Conservation (phyloP, 2,113 vertebrate species). For the Pandion haliaetus region DNA sequence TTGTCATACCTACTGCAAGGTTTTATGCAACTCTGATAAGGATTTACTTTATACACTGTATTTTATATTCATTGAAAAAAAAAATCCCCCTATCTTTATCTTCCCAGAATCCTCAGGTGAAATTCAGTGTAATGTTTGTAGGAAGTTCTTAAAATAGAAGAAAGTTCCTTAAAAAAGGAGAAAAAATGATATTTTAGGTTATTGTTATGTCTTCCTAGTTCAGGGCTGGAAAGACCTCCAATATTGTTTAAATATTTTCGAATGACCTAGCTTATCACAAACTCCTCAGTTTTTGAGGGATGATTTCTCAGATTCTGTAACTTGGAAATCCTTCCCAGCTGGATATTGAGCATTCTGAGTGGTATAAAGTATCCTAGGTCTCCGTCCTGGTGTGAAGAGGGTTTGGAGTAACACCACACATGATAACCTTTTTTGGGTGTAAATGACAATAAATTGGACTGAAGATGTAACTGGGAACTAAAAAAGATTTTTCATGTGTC, state of each 20-base stretch:
- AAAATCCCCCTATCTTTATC: background rate
- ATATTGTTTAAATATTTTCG: background rate
- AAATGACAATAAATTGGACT: background rate
- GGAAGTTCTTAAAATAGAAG: background rate
- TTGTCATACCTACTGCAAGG: background rate
- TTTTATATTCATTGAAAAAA: background rate
- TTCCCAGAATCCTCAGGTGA: background rate
- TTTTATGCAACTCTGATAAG: background rate
- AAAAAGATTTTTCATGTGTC: background rate
- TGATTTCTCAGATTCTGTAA: background rate
- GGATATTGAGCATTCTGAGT: background rate
- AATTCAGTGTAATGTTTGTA: background rate
- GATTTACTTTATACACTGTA: background rate
- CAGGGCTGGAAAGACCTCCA: background rate
- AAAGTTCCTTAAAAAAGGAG: background rate
- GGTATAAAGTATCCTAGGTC: background rate
- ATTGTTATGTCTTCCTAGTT: background rate
- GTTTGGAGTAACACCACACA: background rate
- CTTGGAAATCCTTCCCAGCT: background rate
- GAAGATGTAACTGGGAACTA: background rate
- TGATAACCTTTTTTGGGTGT: background rate
- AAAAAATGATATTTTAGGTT: background rate
- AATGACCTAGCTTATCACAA: background rate
- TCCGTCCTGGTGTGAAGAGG: background rate
- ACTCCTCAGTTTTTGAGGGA: background rate